Conservation (phyloP, 2,888 invertebrate species). For the Chrysomela aeneicollis region DNA sequence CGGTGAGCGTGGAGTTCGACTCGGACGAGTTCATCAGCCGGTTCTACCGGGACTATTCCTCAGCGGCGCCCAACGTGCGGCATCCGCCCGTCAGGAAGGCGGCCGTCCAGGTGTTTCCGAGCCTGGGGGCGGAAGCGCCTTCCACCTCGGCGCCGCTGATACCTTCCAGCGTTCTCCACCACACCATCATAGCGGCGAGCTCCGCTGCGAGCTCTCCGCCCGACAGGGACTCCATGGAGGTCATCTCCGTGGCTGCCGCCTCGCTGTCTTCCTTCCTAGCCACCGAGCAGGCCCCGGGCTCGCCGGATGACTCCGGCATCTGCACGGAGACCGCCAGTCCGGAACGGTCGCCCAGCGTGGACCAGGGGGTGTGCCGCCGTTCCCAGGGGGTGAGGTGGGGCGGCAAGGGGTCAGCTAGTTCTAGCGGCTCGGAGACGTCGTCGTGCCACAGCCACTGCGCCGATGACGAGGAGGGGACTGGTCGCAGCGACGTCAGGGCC, state of each 20-base stretch:
- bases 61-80: constrained; percentile 36
- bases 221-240: constrained; percentile 64
- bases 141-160: constrained; percentile 73
- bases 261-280: constrained; percentile 68
- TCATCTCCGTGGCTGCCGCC: constrained; percentile 72
- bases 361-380: too few relatives aligned
- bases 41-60: constrained; percentile 73
- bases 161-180: constrained; percentile 69
- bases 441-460: constrained; percentile 81
- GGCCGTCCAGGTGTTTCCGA: not conserved
- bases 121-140: constrained; percentile 62
- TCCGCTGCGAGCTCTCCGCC: constrained; percentile 54
- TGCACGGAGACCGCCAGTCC: constrained; percentile 78
- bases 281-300: constrained; percentile 53
- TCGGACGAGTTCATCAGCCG: constrained; percentile 74
- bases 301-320: constrained; percentile 72
- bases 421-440: constrained; percentile 67
- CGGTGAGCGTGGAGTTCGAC: constrained; percentile 63
- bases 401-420: constrained; percentile 52
- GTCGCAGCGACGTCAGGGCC: constrained; percentile 78
- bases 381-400: too few relatives aligned
- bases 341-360: constrained; percentile 70
- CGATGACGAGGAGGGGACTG: constrained; percentile 85
- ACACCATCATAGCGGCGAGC: constrained; percentile 64
- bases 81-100: too few relatives aligned